Evolutionary conservation across 2,113 vertebrate genomes (phyloP), one percentile per base, ranked within the genome.

Genomic region (Poeciliopsis retropinna): DNA sequence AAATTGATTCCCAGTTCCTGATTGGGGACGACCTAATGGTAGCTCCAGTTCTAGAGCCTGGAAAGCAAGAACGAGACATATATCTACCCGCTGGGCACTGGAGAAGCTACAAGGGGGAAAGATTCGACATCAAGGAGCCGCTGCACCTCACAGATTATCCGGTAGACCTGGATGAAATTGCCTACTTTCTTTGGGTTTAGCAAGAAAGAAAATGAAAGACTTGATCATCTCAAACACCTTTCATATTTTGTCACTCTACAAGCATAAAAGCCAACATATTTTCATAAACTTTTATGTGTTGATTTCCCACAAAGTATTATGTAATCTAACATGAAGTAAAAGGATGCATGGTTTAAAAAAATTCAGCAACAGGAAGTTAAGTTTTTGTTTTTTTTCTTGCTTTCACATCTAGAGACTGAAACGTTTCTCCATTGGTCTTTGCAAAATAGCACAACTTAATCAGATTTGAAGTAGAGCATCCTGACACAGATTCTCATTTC

Each of bases 1-100:
- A 95, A 67, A 95, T 97, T 0, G 97, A 99, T 90, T 98, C 97
- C 0, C 97, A 99, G 93, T 99, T 99, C 84, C 94, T 99, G 66
- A 98, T 99, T 0, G 98, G 98, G 17, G 97, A 99, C 84, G 97
- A 98, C 31, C 95, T 99, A 70, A 97, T 99, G 91, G 98, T 99
- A 79, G 98, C 98, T 0, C 98, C 98, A 0, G 96, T 99, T 19
- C 92, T 99, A 88, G 98, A 99, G 88, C 95, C 95, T 0, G 96
- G 97, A 44, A 99, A 98, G 84, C 96, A 98, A 84, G 96, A 98
- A 78, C 94, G 98, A 0, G 97, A 99, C 0, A 96, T 99, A 73
- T 99, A 99, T 83, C 95, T 99, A 64, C 97, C 98, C 0, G 95
- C 95, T 0, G 98, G 98, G 71, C 96, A 94, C 60, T 99, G 98